Evolutionary conservation across 2,797 vertebrate genomes (phyloP), one percentile per base, ranked within the genome.

Genomic region (Oreonectes daqikongensis): DNA sequence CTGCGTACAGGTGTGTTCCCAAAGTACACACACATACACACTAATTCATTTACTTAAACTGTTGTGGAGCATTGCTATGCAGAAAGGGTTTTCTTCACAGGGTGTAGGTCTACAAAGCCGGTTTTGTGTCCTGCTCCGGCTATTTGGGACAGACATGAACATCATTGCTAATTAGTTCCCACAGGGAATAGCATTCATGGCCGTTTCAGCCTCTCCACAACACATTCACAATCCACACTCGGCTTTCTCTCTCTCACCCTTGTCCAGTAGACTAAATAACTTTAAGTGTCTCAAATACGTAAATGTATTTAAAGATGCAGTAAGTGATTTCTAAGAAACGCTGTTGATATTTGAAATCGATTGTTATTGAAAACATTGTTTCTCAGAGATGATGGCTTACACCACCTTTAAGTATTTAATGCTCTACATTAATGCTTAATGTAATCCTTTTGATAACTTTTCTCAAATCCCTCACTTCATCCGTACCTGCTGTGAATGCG

Each of bases 111-210:
- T 59, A 75, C 79, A 76, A 70, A 75, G 67, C 67, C 35, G 67
- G 72, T 66, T 71, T 71, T 80, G 72, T 71, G n/a, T 66, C 35
- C 42, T 65, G 38, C 46, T 48, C 42, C 44, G 40, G 57, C 57
- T 77, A 66, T 71, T n/a, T 40, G 38, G 55, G 40, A 30, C 8
- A 48, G 26, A 80, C 72, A 59, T 57, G 72, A 66, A 71, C 70
- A 68, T 69, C 60, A 59, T 65, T 65, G 50, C 72, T 80, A 80
- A 80, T 80, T 76, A 80, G 50, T 75, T 80, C 48, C 67, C 74
- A 69, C 72, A 48, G 72, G 53, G 35, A 17, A 60, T 18, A 30
- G 44, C 6, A 69, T 55, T 68, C 71, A 68, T 40, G 26, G 57
- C 18, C 55, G 14, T 32, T n/a, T 35, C 20, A 35, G 53, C 6